Conservation (phyloP, 1,140 invertebrate species). For the Dendroctonus valens region DNA sequence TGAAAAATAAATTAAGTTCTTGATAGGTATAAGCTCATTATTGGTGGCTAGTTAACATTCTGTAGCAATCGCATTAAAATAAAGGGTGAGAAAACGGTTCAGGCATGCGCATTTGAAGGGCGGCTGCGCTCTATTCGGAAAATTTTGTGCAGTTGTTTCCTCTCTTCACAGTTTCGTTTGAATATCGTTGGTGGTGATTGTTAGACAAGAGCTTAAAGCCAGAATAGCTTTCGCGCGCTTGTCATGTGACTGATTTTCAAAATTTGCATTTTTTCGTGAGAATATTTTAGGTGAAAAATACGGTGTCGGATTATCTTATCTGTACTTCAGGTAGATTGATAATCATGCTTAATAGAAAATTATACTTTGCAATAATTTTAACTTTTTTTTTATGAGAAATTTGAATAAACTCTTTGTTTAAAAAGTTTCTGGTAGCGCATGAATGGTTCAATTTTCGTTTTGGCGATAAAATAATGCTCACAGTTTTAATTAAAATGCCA, state of each 20-base stretch:
- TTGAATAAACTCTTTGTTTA: too few relatives aligned
- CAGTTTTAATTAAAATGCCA: too few relatives aligned
- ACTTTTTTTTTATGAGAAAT: too few relatives aligned
- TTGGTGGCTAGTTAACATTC: slow-evolving; percentile 42
- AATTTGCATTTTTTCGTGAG: slow-evolving; percentile 17
- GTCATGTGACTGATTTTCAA: slow-evolving; percentile 36
- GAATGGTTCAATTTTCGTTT: too few relatives aligned
- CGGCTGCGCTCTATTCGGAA: slow-evolving; percentile 38
- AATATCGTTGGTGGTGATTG: slow-evolving; percentile 11
- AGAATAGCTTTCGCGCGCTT: slow-evolving; percentile 33
- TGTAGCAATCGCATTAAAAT: slow-evolving; percentile 43
- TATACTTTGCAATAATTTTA: too few relatives aligned
- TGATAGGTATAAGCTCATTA: slow-evolving; percentile 40
- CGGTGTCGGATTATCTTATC: too few relatives aligned
- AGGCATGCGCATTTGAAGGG: slow-evolving; percentile 31
- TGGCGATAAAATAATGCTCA: too few relatives aligned
- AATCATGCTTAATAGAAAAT: too few relatives aligned
- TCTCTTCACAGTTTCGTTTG: slow-evolving; percentile 33
- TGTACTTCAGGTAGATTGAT: too few relatives aligned
- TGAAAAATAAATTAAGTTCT: slow-evolving; percentile 35
- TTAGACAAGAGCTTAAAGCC: slow-evolving; percentile 6
- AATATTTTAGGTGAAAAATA: slow-evolving; percentile 7
- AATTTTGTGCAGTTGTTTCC: slow-evolving; percentile 31
- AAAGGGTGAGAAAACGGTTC: slow-evolving; percentile 39
- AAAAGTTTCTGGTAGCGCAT: too few relatives aligned